Conservation (phyloP, 64 coral and sea anemone genomes). For the Acropora yongei region DNA sequence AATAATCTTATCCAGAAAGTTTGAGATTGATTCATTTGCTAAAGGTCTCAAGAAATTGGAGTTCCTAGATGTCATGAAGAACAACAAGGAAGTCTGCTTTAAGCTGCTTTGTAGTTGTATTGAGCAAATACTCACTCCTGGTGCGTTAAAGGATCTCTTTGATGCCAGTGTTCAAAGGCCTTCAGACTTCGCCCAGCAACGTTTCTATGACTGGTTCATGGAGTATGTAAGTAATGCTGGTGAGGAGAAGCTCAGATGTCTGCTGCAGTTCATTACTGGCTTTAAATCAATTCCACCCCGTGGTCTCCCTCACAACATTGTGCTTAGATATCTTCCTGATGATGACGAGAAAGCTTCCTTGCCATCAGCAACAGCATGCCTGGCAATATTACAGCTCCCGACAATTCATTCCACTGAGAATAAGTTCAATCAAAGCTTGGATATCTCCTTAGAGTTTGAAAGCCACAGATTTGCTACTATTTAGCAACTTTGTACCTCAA, state of each 20-base stretch:
- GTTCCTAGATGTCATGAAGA: conserved; percentile 54
- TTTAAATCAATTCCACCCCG: conserved; percentile 41
- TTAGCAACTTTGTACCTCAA: neutral
- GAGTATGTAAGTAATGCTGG: conserved; percentile 33
- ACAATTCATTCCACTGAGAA: conserved; percentile 62
- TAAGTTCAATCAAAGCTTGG: conserved; percentile 42
- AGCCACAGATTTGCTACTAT: conserved; percentile 44
- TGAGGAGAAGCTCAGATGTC: conserved; percentile 12
- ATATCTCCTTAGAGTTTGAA: conserved; percentile 51
- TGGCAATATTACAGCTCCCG: conserved; percentile 41
- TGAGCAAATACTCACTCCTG: conserved; percentile 32
- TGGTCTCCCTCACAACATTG: conserved; percentile 32
- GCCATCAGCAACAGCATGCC: conserved; percentile 40
- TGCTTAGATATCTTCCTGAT: conserved; percentile 12
- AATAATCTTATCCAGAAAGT: conserved; percentile 56
- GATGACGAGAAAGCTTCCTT: conserved; percentile 61
- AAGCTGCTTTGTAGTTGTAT: conserved; percentile 43
- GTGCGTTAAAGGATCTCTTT: conserved; percentile 39
- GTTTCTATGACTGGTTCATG: conserved; percentile 37
- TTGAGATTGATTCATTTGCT: conserved; percentile 52
- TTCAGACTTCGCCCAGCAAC: conserved; percentile 44
- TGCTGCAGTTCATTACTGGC: conserved; percentile 36
- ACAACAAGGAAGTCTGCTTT: conserved; percentile 57
- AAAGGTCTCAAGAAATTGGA: conserved; percentile 37
- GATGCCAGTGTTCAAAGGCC: neutral